Evolutionary conservation across 2,113 vertebrate species (phyloP).

Genomic region (Tringa solitaria): DNA sequence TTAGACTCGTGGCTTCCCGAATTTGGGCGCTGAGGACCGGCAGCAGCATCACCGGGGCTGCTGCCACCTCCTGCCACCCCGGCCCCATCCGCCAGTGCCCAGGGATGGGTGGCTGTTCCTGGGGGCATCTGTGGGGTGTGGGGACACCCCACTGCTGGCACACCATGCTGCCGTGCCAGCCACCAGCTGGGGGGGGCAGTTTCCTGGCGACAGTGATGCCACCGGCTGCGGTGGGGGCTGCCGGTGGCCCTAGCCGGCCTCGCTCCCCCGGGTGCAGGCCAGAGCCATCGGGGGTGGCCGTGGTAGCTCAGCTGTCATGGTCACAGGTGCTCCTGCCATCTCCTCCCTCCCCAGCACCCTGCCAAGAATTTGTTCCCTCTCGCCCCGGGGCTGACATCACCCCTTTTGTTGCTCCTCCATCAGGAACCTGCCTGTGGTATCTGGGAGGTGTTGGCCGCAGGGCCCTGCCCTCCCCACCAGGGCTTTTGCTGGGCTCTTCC

Average conservation of each 20-base stretch:
- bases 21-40: neutral
- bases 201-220: neutral
- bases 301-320: neutral
- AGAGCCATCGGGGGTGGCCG: accelerated
- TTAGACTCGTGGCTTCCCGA: neutral
- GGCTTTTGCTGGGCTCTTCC: neutral
- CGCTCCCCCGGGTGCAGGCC: accelerated
- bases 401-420: neutral
- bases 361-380: constrained; percentile 50
- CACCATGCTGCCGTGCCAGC: accelerated
- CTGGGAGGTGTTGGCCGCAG: neutral
- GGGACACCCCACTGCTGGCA: no score
- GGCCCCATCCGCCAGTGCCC: accelerated
- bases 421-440: neutral
- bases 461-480: neutral
- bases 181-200: neutral
- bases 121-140: accelerated
- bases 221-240: neutral
- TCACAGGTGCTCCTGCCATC: neutral
- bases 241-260: neutral
- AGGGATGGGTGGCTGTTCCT: neutral
- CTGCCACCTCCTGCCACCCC: neutral
- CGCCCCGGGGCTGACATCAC: neutral
- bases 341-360: neutral
- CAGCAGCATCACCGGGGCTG: neutral